Conservation (phyloP, 2,888 invertebrate species). For the Polietes domitor region DNA sequence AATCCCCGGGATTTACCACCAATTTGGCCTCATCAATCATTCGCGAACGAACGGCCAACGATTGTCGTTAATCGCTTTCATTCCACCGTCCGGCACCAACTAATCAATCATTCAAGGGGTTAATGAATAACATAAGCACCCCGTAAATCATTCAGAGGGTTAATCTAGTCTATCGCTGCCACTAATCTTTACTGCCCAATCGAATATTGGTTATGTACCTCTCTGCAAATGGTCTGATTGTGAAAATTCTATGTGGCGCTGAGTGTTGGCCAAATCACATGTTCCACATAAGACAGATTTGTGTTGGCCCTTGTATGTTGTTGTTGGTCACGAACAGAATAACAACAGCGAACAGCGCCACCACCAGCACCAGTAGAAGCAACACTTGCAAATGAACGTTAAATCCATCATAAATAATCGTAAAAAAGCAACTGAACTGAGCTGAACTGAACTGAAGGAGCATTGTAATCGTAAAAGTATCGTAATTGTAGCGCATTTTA, state of each 20-base stretch:
- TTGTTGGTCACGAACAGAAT: not conserved
- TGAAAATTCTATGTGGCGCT: not conserved
- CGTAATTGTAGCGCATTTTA: slow-evolving; percentile 32
- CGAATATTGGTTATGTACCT: not conserved
- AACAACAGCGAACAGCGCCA: not conserved
- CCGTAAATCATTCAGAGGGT: slow-evolving; percentile 5
- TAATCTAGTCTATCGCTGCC: not conserved
- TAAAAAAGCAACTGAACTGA: slow-evolving; percentile 12
- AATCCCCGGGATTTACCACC: not conserved
- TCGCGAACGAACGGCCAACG: not conserved
- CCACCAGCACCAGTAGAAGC: not conserved
- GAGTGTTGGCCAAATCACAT: not conserved
- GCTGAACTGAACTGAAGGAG: not conserved
- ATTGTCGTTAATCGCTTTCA: not conserved
- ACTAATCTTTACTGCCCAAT: slow-evolving; percentile 9
- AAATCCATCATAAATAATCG: slow-evolving; percentile 28
- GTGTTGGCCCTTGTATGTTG: not conserved
- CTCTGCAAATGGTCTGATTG: not conserved
- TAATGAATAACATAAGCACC: not conserved
- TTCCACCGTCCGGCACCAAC: not conserved
- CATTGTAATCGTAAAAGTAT: slow-evolving; percentile 20
- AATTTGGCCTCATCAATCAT: slow-evolving; percentile 14
- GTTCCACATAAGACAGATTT: slow-evolving; percentile 5
- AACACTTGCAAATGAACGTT: not conserved
- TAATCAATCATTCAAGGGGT: slow-evolving; percentile 4